phyloP scores from a whole-genome alignment of 2,888 invertebrate genomes.

The Gymnocheta viridis region DNA sequence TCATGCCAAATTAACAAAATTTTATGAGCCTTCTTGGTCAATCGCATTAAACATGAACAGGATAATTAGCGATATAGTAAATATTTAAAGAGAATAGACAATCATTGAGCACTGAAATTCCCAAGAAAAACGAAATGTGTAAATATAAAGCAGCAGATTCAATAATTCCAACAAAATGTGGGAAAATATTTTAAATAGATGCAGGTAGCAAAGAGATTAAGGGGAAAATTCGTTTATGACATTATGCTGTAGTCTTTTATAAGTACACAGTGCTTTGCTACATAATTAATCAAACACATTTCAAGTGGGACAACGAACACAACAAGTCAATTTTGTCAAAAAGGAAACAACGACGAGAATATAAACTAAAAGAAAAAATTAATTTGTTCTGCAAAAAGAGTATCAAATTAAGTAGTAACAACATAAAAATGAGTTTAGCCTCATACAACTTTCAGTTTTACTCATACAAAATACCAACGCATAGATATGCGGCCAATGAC shows the following conservation, averaged over 20 bases:
- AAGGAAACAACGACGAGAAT: not conserved
- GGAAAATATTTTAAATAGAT: not conserved
- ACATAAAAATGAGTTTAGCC: slow-evolving; percentile 54
- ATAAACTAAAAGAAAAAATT: too few species aligned
- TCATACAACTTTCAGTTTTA: slow-evolving; percentile 57
- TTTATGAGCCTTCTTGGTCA: slow-evolving; percentile 24
- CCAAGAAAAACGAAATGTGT: not conserved
- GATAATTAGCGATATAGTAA: slow-evolving; percentile 27
- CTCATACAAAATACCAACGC: slow-evolving; percentile 49
- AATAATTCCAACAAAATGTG: slow-evolving; percentile 28
- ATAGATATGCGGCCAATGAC: slow-evolving; percentile 1
- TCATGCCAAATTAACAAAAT: not conserved
- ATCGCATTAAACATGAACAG: not conserved
- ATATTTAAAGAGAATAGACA: not conserved
- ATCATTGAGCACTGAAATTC: not conserved
- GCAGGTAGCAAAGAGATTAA: slow-evolving; percentile 29
- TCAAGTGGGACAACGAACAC: slow-evolving; percentile 36
- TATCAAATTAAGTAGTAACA: not conserved
- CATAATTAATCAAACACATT: slow-evolving; percentile 38
- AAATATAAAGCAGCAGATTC: not conserved
- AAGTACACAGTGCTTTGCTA: not conserved
- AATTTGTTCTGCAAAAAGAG: slow-evolving; percentile 2
- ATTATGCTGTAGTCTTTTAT: not conserved
- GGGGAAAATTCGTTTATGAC: not conserved
- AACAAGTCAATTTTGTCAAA: slow-evolving; percentile 11